Conservation (phyloP, 2,113 vertebrate species). For the Camelus dromedarius region DNA sequence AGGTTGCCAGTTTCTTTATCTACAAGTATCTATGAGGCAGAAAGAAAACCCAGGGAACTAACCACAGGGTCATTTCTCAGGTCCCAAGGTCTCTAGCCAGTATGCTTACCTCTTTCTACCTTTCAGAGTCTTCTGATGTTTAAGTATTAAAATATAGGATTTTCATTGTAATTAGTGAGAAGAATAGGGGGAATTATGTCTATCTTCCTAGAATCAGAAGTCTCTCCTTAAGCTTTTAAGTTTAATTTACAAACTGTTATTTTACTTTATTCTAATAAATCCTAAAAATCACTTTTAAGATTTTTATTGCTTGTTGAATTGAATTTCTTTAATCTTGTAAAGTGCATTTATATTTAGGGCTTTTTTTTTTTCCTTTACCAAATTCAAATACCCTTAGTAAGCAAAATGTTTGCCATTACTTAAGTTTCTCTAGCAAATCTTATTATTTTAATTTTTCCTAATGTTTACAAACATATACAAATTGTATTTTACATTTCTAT, state of each 20-base stretch:
- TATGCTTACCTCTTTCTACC: neutral
- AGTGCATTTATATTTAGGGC: neutral
- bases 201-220: neutral
- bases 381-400: neutral
- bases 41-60: neutral
- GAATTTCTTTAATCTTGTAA: neutral
- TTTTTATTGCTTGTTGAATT: neutral
- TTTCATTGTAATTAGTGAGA: neutral
- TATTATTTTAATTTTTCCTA: neutral
- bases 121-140: neutral
- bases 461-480: neutral
- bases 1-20: neutral
- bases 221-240: neutral
- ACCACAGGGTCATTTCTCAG: neutral
- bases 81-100: too few species aligned
- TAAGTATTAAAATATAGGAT: neutral
- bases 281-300: neutral
- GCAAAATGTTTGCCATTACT: neutral
- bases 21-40: neutral
- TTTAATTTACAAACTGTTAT: neutral
- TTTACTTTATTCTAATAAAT: constrained; percentile 2
- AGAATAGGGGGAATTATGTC: neutral
- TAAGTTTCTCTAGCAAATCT: neutral
- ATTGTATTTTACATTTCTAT: neutral
- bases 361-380: neutral